Evolutionary conservation across 2,113 vertebrate species (phyloP).

Genomic region (Petaurus breviceps): DNA sequence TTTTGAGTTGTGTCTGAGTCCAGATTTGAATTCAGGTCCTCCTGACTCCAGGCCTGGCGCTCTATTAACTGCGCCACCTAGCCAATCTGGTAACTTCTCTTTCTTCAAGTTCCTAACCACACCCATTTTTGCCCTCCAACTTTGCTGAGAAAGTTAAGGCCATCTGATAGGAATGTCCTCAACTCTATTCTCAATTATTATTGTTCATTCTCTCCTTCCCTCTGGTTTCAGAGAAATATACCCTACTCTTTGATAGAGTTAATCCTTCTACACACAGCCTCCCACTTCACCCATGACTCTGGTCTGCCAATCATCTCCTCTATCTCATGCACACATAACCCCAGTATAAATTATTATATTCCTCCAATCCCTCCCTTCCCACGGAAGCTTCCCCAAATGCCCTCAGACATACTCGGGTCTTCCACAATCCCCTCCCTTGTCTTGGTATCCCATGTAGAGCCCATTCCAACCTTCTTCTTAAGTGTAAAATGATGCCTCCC

Average conservation of each 20-base stretch:
- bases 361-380: background rate
- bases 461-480: background rate
- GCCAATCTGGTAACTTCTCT: background rate
- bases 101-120: background rate
- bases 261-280: no score
- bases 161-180: background rate
- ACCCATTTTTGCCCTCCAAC: background rate
- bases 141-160: background rate
- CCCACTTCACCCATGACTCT: no score
- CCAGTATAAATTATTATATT: background rate
- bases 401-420: background rate
- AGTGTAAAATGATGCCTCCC: background rate
- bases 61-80: no score
- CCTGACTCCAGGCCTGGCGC: no score
- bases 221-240: no score
- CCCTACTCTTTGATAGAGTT: no score
- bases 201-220: no score
- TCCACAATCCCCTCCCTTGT: background rate
- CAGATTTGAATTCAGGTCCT: no score
- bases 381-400: background rate
- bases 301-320: background rate
- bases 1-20: no score
- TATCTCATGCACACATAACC: background rate
- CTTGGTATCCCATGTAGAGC: background rate
- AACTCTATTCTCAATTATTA: background rate